Evolutionary conservation across 2,113 vertebrate species (phyloP), one percentile per base, ranked within the genome.

Genomic region (Callocephalon fimbriatum): DNA sequence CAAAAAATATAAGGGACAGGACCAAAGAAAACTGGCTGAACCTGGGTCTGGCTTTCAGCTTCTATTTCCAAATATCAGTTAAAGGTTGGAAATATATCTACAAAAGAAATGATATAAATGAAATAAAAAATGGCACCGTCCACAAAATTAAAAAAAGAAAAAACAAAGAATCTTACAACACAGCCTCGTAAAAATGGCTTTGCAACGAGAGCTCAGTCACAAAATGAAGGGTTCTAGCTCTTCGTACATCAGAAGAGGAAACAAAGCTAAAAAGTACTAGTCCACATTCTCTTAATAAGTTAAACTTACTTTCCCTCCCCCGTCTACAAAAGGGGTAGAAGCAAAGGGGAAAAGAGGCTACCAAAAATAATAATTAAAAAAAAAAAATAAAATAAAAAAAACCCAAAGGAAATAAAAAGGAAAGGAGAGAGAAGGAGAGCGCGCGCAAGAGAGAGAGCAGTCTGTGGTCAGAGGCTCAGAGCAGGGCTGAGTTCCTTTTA

Each of bases 251-350:
- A 35, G 94, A 88, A 98, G 95, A 95, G 94, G 94, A 96, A 98
- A 98, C 97, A 97, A 98, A 97, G 98, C 97, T 97, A 98, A 97
- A 97, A 96, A 95, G 86, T 81, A 93, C 97, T 96, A 97, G 93
- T 95, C 83, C 95, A 97, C 92, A 75, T 96, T 98, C 98, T 98
- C 98, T 98, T 98, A 99, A 99, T 98, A 98, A 99, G 98, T 99
- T 99, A 99, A 98, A 98, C 98, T 90, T 96, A 97, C 96, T 96
- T 96, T 90, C 83, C 88, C 90, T 97, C 70, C 92, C 96, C 83
- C 93, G 96, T 97, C 98, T 98, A 98, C 98, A 97, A 98, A 98
- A 98, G 94, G 96, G 97, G 97, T 95, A 97, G 97, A 80, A 97
- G 98, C 96, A 96, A 97, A 96, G 88, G 86, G 83, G 87, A 95